A percentile compares a stretch with the other conserved stretches of the same genome.
phyloP scores from a whole-genome alignment of 2,888 invertebrate species.

The Eremobia ochroleuca region DNA sequence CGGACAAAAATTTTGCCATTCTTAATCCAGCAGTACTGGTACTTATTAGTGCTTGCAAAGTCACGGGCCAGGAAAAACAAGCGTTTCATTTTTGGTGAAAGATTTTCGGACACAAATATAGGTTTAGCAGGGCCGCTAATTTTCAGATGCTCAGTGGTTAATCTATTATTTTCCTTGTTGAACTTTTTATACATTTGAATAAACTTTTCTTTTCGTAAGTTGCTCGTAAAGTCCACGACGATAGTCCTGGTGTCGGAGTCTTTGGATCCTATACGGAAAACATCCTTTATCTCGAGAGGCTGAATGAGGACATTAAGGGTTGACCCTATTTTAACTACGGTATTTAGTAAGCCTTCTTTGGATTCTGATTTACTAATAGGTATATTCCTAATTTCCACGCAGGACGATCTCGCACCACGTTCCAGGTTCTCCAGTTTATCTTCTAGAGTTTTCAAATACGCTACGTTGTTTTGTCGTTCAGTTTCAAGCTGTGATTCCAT shows the following conservation, averaged over 20 bases:
- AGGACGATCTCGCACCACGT: background rate
- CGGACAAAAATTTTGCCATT: background rate
- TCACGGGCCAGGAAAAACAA: background rate
- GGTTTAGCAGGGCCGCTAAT: background rate
- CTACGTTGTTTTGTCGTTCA: background rate
- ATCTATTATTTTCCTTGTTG: background rate
- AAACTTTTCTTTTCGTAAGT: background rate
- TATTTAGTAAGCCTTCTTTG: background rate
- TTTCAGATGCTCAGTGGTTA: background rate
- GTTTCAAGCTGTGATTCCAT: background rate
- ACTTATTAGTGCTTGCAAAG: background rate
- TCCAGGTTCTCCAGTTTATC: background rate
- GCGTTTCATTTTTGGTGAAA: background rate
- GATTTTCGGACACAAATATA: background rate
- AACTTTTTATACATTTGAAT: conserved; percentile 6
- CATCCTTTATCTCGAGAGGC: background rate
- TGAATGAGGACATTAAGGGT: background rate
- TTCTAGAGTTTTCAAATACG: background rate
- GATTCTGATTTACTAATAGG: background rate
- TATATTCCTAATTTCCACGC: background rate
- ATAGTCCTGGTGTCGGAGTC: background rate
- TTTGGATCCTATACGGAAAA: conserved; percentile 7
- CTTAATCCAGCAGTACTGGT: background rate
- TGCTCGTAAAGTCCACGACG: background rate
- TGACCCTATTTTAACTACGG: background rate